These are phyloP conservation scores for Ornithoptera priamus DNA, from an alignment of 2,888 invertebrate genomes.

Conservation along the genomic window DNA sequence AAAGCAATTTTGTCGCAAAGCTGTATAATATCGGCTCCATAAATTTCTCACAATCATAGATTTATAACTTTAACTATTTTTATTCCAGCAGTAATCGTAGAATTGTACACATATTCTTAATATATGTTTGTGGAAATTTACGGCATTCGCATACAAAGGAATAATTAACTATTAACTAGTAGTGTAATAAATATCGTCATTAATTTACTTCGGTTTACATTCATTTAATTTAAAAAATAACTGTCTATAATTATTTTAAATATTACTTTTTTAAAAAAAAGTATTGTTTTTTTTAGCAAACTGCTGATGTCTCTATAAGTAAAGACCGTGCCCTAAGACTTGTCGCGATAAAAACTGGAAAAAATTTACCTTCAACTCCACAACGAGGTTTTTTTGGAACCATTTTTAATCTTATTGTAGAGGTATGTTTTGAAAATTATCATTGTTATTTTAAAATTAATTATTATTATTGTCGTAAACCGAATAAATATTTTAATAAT, in stretches of 20 bases:
- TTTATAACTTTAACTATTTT: too few relatives aligned
- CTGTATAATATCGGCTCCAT: too few relatives aligned
- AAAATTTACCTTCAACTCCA: conserved; percentile 53
- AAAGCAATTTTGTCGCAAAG: background rate
- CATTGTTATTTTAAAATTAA: background rate
- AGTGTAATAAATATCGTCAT: too few relatives aligned
- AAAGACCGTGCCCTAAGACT: conserved; percentile 60
- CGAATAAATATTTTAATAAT: background rate
- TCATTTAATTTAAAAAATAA: too few relatives aligned
- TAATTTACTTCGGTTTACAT: too few relatives aligned
- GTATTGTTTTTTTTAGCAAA: conserved; percentile 50
- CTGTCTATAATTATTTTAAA: background rate
- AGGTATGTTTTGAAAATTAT: conserved; percentile 44
- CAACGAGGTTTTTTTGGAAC: conserved; percentile 76
- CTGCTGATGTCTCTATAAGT: conserved; percentile 61
- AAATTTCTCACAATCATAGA: too few relatives aligned
- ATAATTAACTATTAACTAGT: too few relatives aligned
- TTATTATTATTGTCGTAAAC: background rate
- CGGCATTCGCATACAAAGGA: too few relatives aligned
- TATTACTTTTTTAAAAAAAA: background rate
- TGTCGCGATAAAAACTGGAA: conserved; percentile 52
- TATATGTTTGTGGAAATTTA: too few relatives aligned
- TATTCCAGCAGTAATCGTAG: too few relatives aligned
- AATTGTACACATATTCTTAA: too few relatives aligned
- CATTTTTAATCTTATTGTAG: conserved; percentile 68